These are phyloP conservation scores for Lysiphlebus fabarum DNA, from an alignment of 1,140 invertebrate species.

Conservation along the genomic window DNA sequence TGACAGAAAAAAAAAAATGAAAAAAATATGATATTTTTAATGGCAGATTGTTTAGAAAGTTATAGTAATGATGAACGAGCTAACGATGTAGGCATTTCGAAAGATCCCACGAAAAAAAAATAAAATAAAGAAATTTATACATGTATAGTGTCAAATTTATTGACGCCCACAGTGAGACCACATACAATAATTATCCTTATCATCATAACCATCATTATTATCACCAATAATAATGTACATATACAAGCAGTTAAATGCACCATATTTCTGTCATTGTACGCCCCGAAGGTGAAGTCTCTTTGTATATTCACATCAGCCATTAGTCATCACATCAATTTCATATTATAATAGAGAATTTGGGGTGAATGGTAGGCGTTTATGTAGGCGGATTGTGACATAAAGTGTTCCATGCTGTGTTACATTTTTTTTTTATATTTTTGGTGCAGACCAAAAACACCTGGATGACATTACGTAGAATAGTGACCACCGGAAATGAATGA, in stretches of 20 bases:
- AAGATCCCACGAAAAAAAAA: too few relatives aligned
- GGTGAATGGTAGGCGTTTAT: slow-evolving; percentile 34
- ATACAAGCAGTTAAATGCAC: too few relatives aligned
- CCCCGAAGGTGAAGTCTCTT: slow-evolving; percentile 27
- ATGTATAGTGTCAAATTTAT: too few relatives aligned
- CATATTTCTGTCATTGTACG: not conserved
- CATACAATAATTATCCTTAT: not conserved
- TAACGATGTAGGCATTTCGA: too few relatives aligned
- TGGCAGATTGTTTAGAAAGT: too few relatives aligned
- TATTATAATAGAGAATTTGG: slow-evolving; percentile 25
- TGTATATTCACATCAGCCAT: slow-evolving; percentile 35
- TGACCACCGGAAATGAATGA: slow-evolving; percentile 21
- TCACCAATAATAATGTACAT: not conserved
- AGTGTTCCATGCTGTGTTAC: slow-evolving; percentile 20
- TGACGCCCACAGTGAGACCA: too few relatives aligned
- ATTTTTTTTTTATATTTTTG: not conserved
- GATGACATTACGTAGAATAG: slow-evolving; percentile 33
- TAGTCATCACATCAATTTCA: slow-evolving; percentile 40
- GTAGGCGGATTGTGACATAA: slow-evolving; percentile 28
- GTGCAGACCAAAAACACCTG: slow-evolving; percentile 32
- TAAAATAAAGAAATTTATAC: too few relatives aligned
- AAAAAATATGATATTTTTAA: too few relatives aligned
- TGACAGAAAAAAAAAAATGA: too few relatives aligned
- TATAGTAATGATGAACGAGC: too few relatives aligned
- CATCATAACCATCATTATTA: slow-evolving; percentile 9